Percentiles rank a stretch among this genome's conserved stretches.
Evolutionary conservation across 2,888 invertebrate genomes (phyloP).

Genomic region (Galeopsomyia nigrocyanea): DNA sequence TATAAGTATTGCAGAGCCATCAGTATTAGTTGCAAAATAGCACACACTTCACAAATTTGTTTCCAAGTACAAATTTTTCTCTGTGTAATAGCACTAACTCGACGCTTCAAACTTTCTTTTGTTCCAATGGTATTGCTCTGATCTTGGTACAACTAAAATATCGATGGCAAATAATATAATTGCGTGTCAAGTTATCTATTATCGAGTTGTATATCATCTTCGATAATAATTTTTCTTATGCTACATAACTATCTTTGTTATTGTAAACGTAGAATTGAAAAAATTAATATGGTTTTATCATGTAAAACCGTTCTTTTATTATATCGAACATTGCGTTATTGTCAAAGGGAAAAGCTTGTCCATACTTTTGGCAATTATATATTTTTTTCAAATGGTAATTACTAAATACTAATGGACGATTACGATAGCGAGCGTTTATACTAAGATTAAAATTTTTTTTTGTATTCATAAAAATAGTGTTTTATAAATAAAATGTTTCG

Average conservation of each 20-base stretch:
- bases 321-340: not conserved
- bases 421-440: slow-evolving; percentile 38
- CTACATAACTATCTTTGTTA: not conserved
- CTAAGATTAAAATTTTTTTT: not conserved
- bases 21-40: slow-evolving; percentile 46
- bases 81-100: slow-evolving; percentile 29
- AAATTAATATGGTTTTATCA: slow-evolving; percentile 10
- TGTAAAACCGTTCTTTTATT: slow-evolving; percentile 23
- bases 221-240: slow-evolving; percentile 13
- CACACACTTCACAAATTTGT: slow-evolving; percentile 29
- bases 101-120: slow-evolving; percentile 11
- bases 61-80: slow-evolving; percentile 8
- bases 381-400: slow-evolving; percentile 19
- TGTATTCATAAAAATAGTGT: slow-evolving; percentile 42
- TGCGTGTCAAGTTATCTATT: slow-evolving; percentile 8
- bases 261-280: not conserved
- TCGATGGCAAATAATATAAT: slow-evolving; percentile 26
- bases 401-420: slow-evolving; percentile 46
- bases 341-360: slow-evolving; percentile 20
- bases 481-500: slow-evolving; percentile 50
- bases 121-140: slow-evolving; percentile 25
- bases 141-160: slow-evolving; percentile 30
- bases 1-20: slow-evolving; percentile 44
- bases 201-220: slow-evolving; percentile 8
- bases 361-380: slow-evolving; percentile 34